Evolutionary conservation across 2,113 vertebrate species (phyloP).

Genomic region (Rhynchomys soricoides): DNA sequence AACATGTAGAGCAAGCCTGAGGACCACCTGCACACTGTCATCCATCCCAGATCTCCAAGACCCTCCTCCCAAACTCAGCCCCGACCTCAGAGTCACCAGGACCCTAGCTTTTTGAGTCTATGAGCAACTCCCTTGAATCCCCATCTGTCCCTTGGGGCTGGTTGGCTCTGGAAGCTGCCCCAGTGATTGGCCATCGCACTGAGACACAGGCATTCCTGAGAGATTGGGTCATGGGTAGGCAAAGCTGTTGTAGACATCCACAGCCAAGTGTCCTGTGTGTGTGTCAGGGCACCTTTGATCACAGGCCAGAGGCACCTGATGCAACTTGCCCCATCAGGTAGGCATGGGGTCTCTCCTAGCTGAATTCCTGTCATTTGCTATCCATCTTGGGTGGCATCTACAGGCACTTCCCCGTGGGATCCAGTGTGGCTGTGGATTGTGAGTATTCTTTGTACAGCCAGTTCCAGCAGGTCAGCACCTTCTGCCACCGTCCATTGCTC

Average conservation of each 20-base stretch:
- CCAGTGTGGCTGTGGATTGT: neutral
- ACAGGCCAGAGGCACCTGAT: neutral
- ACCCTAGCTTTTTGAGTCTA: neutral
- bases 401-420: accelerated
- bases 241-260: neutral
- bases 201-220: too few species aligned
- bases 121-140: neutral
- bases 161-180: neutral
- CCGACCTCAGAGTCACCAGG: neutral
- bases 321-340: neutral
- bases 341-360: neutral
- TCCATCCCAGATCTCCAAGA: neutral
- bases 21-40: accelerated
- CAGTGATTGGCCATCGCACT: neutral
- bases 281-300: accelerated
- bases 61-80: neutral
- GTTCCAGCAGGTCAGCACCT: neutral
- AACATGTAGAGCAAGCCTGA: neutral
- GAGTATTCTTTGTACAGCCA: neutral
- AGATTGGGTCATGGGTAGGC: accelerated
- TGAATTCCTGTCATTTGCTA: accelerated
- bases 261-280: accelerated
- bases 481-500: neutral
- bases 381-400: neutral
- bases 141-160: neutral